Percentiles rank a stretch among this genome's conserved stretches.
phyloP scores from a whole-genome alignment of 2,888 invertebrate species.

The Drosophila borborema region DNA sequence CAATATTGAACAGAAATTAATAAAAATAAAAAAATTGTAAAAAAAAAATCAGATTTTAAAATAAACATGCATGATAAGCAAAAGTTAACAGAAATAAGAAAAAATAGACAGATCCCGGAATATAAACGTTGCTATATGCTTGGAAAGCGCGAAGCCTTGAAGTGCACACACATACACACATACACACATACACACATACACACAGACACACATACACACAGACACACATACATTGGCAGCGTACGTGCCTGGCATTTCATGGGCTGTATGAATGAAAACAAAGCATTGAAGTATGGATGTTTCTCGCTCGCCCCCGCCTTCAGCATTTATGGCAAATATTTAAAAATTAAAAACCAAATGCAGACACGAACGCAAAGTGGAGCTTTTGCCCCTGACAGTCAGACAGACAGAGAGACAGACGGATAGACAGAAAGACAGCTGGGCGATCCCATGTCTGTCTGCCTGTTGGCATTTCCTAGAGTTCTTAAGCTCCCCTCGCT shows the following conservation, averaged over 20 bases:
- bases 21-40: neutral
- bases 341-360: constrained; percentile 69
- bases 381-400: constrained; percentile 59
- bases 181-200: constrained; percentile 1
- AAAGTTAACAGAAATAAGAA: constrained; percentile 18
- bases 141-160: constrained; percentile 65
- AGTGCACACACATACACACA: constrained; percentile 44
- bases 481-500: constrained; percentile 59
- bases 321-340: constrained; percentile 59
- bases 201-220: constrained; percentile 22
- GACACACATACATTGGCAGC: neutral
- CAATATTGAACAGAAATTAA: constrained; percentile 63
- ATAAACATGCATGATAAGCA: constrained; percentile 6
- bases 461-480: constrained; percentile 66
- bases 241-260: constrained; percentile 71
- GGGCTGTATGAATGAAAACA: constrained; percentile 63
- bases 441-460: constrained; percentile 22
- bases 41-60: neutral
- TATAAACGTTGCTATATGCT: constrained; percentile 6
- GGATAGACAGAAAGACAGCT: constrained; percentile 12
- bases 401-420: constrained; percentile 6
- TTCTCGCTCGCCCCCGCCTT: constrained; percentile 1
- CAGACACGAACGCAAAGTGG: constrained; percentile 62
- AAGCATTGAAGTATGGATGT: constrained; percentile 50
- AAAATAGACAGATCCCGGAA: constrained; percentile 33